Conservation (phyloP, 2,797 vertebrate species). For the Hybognathus amarus region DNA sequence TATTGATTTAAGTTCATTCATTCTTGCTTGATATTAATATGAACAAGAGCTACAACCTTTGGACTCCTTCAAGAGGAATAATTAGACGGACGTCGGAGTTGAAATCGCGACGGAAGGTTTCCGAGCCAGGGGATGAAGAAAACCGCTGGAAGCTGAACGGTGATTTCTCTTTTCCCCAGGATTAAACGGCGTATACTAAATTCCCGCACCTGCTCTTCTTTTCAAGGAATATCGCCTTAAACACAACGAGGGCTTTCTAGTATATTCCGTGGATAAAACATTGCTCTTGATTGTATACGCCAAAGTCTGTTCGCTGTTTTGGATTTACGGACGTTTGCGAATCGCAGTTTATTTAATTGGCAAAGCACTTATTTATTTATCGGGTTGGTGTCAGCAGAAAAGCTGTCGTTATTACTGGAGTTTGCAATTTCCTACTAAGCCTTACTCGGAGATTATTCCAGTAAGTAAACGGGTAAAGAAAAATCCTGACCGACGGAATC, state of each 20-base stretch:
- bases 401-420: constrained; percentile 49
- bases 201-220: constrained; percentile 47
- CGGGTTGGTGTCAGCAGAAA: constrained; percentile 36
- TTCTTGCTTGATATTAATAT: not conserved
- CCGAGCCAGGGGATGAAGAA: constrained; percentile 66
- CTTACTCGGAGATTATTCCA: constrained; percentile 54
- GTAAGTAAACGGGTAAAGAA: constrained; percentile 54
- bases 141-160: constrained; percentile 73
- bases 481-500: constrained; percentile 57
- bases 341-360: constrained; percentile 55
- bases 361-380: constrained; percentile 53
- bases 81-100: constrained; percentile 60
- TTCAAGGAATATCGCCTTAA: constrained; percentile 55
- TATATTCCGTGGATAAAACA: constrained; percentile 27
- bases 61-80: constrained; percentile 46
- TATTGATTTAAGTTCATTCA: constrained; percentile 54
- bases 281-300: constrained; percentile 19
- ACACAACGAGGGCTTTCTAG: constrained; percentile 18
- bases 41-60: constrained; percentile 7
- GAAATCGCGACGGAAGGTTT: constrained; percentile 67
- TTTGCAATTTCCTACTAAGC: constrained; percentile 47
- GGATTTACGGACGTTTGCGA: constrained; percentile 50
- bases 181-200: constrained; percentile 66
- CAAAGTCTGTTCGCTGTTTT: constrained; percentile 45
- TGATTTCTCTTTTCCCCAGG: constrained; percentile 68